phyloP scores from a whole-genome alignment of 2,113 vertebrate genomes.

The Thalassarche chlororhynchos region DNA sequence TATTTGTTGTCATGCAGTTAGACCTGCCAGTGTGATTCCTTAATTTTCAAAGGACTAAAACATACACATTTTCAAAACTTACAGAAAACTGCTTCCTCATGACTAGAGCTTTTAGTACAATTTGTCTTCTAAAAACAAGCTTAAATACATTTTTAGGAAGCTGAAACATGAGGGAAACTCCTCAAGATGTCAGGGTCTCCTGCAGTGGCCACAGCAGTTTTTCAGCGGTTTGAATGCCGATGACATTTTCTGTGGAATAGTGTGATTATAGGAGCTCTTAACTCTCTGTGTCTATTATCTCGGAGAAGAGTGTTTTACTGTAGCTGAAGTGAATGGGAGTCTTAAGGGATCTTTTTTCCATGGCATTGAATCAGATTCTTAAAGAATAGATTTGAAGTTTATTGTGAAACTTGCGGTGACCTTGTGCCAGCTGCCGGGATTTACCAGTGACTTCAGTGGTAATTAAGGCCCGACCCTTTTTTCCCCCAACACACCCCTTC shows the following conservation, averaged over 20 bases:
- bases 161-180: background rate
- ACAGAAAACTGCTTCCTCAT: background rate
- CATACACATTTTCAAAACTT: background rate
- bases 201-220: background rate
- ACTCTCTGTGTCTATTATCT: background rate
- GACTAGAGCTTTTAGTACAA: background rate
- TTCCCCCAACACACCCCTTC: background rate
- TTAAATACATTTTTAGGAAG: background rate
- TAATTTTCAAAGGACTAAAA: background rate
- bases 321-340: background rate
- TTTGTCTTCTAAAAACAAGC: background rate
- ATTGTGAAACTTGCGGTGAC: background rate
- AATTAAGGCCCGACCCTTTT: constrained; percentile 10
- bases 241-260: background rate
- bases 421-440: background rate
- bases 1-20: background rate
- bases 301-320: background rate
- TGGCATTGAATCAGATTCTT: background rate
- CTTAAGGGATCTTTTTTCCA: background rate
- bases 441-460: background rate
- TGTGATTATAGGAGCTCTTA: background rate
- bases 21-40: background rate
- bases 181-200: background rate
- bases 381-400: background rate
- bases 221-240: background rate